Conservation (phyloP, 2,888 invertebrate species). For the Saturnia pavonia region DNA sequence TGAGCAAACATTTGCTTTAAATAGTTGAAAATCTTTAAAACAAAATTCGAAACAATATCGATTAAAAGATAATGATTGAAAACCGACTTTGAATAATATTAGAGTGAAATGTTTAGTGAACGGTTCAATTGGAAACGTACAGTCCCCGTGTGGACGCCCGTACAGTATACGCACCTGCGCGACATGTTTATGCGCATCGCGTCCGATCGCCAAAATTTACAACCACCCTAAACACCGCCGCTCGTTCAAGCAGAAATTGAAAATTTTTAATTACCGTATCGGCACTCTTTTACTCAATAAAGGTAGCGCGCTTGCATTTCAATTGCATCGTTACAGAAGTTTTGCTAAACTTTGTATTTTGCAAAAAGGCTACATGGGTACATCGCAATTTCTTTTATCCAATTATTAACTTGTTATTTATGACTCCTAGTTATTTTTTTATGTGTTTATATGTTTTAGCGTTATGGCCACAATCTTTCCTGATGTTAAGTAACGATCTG, state of each 20-base stretch:
- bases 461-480: neutral
- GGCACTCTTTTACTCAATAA: conserved; percentile 55
- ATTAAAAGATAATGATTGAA: neutral
- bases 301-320: conserved; percentile 33
- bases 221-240: conserved; percentile 37
- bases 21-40: neutral
- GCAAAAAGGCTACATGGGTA: conserved; percentile 9
- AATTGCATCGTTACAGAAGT: conserved; percentile 35
- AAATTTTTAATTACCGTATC: conserved; percentile 65
- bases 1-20: neutral
- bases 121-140: conserved; percentile 48
- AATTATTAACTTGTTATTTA: no score
- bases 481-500: neutral
- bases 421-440: neutral
- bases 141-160: no score
- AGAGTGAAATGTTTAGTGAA: conserved; percentile 25
- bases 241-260: conserved; percentile 59
- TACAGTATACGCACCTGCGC: conserved; percentile 52
- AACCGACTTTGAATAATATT: neutral
- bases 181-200: conserved; percentile 71
- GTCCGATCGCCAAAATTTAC: conserved; percentile 67
- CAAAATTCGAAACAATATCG: neutral
- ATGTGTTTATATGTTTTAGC: neutral
- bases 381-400: neutral
- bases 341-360: neutral